Conservation (phyloP, 2,113 vertebrate genomes). For the Gymnogyps californianus region DNA sequence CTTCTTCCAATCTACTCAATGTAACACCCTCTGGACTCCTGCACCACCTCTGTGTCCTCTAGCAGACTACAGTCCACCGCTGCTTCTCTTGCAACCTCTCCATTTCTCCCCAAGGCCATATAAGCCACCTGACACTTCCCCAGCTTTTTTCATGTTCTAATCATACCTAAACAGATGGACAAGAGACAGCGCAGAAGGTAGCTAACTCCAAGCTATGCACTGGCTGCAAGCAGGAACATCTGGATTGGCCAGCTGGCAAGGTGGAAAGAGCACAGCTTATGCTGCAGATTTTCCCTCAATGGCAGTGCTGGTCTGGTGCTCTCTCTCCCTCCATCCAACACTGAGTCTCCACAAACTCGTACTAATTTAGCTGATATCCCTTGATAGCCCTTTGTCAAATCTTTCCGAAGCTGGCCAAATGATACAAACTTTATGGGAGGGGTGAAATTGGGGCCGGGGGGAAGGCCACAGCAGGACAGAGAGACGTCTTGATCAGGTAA, state of each 20-base stretch:
- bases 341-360: background rate
- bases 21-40: background rate
- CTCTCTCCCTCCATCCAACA: background rate
- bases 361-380: background rate
- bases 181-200: background rate
- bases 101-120: background rate
- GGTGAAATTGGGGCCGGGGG: background rate
- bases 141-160: too few relatives aligned
- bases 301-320: background rate
- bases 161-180: background rate
- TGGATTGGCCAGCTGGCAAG: background rate
- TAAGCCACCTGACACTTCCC: background rate
- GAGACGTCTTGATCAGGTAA: background rate
- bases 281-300: background rate
- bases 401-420: background rate
- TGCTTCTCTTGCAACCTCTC: background rate
- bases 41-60: background rate
- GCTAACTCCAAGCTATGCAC: background rate
- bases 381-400: background rate
- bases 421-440: background rate
- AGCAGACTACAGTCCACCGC: background rate
- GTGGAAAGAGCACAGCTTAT: background rate
- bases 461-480: background rate
- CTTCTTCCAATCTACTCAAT: background rate
- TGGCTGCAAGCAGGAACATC: background rate